Conservation (phyloP, 2,797 vertebrate genomes). For the Aulostomus chinensis region DNA sequence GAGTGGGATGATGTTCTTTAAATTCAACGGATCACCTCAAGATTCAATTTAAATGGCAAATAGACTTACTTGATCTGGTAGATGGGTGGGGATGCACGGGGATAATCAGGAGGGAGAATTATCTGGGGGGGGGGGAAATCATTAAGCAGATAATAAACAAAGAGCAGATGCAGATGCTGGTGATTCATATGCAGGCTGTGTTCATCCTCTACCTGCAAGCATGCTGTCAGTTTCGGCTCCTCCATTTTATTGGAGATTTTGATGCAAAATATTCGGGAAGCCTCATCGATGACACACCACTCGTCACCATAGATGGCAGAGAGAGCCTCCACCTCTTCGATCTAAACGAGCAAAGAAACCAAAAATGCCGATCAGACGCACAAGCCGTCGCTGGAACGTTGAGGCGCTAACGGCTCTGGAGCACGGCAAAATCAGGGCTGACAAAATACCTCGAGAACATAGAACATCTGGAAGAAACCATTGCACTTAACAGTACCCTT, state of each 20-base stretch:
- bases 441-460: too few species aligned
- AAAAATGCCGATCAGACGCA: neutral
- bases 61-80: slow-evolving; percentile 95
- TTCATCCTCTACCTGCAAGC: slow-evolving; percentile 85
- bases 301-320: slow-evolving; percentile 96
- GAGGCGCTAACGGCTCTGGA: too few species aligned
- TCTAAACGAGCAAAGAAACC: slow-evolving; percentile 68
- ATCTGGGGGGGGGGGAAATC: slow-evolving; percentile 70
- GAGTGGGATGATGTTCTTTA: slow-evolving; percentile 48
- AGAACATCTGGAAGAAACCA: too few species aligned
- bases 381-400: too few species aligned
- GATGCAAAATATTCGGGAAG: slow-evolving; percentile 93
- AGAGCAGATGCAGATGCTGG: slow-evolving; percentile 2
- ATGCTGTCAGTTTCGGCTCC: slow-evolving; percentile 85
- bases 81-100: slow-evolving; percentile 88
- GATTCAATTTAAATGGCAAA: slow-evolving; percentile 61
- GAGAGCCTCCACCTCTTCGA: slow-evolving; percentile 94
- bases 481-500: too few species aligned
- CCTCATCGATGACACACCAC: slow-evolving; percentile 94
- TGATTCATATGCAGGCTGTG: neutral
- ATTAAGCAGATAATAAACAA: slow-evolving; percentile 2
- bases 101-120: slow-evolving; percentile 91
- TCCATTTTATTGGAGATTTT: slow-evolving; percentile 84
- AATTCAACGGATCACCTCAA: slow-evolving; percentile 35
- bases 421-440: too few species aligned